Evolutionary conservation across 2,888 invertebrate species (phyloP).

Genomic region (Panorpa germanica): DNA sequence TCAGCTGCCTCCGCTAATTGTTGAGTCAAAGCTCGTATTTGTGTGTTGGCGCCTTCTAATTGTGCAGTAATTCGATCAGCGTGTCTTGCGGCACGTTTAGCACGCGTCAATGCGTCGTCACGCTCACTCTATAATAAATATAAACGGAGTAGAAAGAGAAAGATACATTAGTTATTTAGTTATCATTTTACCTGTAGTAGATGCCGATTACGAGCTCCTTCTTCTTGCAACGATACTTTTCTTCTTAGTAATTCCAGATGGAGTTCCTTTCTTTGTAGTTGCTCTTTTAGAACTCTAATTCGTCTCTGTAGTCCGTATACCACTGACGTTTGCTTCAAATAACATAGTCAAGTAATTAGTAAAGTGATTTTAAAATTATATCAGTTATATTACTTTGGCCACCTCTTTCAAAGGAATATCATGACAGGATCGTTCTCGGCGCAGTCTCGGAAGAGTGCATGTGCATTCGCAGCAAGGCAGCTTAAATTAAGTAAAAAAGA

Average conservation of each 20-base stretch:
- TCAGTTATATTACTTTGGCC: conserved; percentile 10
- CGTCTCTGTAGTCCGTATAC: conserved; percentile 80
- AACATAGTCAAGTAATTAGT: conserved; percentile 3
- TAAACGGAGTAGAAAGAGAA: neutral
- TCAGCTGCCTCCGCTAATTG: conserved; percentile 74
- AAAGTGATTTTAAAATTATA: conserved; percentile 1
- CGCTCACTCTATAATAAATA: conserved; percentile 33
- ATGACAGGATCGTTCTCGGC: conserved; percentile 62
- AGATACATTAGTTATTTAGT: neutral
- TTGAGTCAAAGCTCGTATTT: conserved; percentile 66
- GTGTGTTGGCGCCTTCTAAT: conserved; percentile 61
- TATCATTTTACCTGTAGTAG: conserved; percentile 25
- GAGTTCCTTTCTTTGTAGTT: conserved; percentile 77
- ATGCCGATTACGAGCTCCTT: conserved; percentile 40
- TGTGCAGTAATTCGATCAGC: conserved; percentile 66
- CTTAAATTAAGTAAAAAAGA: too few relatives aligned
- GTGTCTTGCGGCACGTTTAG: conserved; percentile 66
- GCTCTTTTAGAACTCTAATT: conserved; percentile 70
- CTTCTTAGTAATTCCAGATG: conserved; percentile 77
- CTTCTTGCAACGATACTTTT: conserved; percentile 71
- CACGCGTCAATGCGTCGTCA: conserved; percentile 45
- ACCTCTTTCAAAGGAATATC: conserved; percentile 67
- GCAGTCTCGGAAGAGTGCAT: conserved; percentile 33
- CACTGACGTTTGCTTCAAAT: conserved; percentile 47
- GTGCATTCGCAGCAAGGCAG: too few relatives aligned